Evolutionary conservation across 2,888 invertebrate species (phyloP).

Genomic region (Melinaea marsaeus): DNA sequence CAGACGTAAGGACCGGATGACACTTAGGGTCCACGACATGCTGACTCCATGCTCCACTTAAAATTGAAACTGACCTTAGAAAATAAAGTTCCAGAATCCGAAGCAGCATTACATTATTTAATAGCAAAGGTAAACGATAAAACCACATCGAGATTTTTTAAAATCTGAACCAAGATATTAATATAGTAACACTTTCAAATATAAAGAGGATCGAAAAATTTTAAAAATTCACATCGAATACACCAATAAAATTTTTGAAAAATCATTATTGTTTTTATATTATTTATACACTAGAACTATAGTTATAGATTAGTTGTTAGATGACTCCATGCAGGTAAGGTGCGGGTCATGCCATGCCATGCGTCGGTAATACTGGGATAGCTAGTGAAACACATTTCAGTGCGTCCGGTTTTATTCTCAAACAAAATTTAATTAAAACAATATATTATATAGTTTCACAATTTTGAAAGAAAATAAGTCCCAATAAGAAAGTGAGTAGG

Average conservation of each 20-base stretch:
- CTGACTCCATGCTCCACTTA: constrained; percentile 68
- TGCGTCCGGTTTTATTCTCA: constrained; percentile 73
- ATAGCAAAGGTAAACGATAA: constrained; percentile 42
- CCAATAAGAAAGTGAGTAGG: constrained; percentile 56
- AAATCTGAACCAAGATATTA: background rate
- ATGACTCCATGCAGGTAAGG: constrained; percentile 61
- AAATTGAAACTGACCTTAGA: constrained; percentile 71
- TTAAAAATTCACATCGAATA: too few relatives aligned
- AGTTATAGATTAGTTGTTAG: constrained; percentile 13
- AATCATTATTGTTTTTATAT: background rate
- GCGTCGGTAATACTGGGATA: constrained; percentile 62
- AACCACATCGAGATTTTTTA: background rate
- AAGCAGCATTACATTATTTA: constrained; percentile 76
- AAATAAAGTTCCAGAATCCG: constrained; percentile 71
- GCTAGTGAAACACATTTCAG: constrained; percentile 77
- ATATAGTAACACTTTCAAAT: too few relatives aligned
- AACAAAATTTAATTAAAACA: constrained; percentile 52
- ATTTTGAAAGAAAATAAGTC: constrained; percentile 55
- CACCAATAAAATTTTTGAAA: too few relatives aligned
- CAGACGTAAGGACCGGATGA: constrained; percentile 38
- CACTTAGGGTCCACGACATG: constrained; percentile 62
- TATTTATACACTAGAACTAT: background rate
- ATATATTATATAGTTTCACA: constrained; percentile 59
- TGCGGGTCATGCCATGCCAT: constrained; percentile 71
- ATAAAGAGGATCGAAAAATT: too few relatives aligned